Conservation (phyloP, 2,797 vertebrate genomes). For the Ammospiza maritima region DNA sequence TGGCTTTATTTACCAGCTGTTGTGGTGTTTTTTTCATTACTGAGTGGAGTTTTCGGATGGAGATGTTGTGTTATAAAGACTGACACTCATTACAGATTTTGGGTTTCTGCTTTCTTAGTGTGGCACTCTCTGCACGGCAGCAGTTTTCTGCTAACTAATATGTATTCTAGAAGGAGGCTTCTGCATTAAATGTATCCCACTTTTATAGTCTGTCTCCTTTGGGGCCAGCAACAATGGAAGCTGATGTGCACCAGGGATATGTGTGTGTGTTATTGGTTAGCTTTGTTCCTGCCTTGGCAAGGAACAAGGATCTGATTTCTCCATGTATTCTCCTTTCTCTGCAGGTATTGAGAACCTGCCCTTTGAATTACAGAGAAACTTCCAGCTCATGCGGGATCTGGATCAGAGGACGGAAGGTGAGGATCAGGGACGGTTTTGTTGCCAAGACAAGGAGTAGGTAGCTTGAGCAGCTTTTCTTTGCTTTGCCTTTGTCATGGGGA, state of each 20-base stretch:
- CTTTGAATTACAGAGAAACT: slow-evolving; percentile 97
- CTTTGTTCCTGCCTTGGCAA: background rate
- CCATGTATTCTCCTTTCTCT: background rate
- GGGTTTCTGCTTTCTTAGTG: background rate
- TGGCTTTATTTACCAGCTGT: background rate
- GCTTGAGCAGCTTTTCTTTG: background rate
- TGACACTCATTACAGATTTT: background rate
- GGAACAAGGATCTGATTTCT: background rate
- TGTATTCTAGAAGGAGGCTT: background rate
- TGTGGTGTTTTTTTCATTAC: background rate
- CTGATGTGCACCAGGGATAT: background rate
- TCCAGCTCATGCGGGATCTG: slow-evolving; percentile 96
- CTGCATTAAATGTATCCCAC: background rate
- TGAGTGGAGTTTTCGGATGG: background rate
- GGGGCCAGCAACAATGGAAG: background rate
- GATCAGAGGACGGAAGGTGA: slow-evolving; percentile 97
- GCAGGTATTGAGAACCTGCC: slow-evolving; percentile 97
- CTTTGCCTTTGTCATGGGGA: background rate
- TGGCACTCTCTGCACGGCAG: background rate
- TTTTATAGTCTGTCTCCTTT: background rate
- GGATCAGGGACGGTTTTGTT: background rate
- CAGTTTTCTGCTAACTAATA: background rate
- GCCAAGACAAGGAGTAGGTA: background rate
- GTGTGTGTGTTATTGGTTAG: background rate
- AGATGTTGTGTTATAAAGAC: fast-evolving